Conservation (phyloP, 2,797 vertebrate genomes). For the Rhinichthys osculus region DNA sequence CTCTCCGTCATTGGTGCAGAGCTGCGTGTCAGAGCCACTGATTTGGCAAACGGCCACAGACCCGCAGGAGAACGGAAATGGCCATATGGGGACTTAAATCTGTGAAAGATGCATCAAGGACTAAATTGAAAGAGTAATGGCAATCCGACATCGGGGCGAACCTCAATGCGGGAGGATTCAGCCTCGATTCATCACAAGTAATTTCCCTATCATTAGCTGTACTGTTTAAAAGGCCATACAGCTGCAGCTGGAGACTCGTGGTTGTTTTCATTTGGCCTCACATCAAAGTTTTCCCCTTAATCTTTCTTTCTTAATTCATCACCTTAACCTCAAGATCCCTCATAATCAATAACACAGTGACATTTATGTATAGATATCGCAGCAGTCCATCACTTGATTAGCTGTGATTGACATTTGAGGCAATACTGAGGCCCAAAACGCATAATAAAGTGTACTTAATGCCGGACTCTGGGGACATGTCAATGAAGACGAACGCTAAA, state of each 20-base stretch:
- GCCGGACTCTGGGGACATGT: not conserved
- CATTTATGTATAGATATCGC: not conserved
- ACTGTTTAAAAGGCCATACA: slow-evolving; percentile 60
- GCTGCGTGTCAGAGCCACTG: slow-evolving; percentile 66
- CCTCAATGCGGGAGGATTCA: slow-evolving; percentile 75
- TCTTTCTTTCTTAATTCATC: slow-evolving; percentile 9
- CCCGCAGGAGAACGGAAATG: slow-evolving; percentile 70
- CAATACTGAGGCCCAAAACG: not conserved
- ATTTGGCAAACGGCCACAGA: slow-evolving; percentile 63
- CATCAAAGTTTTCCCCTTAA: slow-evolving; percentile 20
- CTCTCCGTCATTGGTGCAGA: slow-evolving; percentile 63
- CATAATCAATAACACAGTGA: slow-evolving; percentile 35
- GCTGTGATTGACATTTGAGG: not conserved
- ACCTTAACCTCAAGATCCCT: not conserved
- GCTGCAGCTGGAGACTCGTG: slow-evolving; percentile 31
- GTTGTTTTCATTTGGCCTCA: slow-evolving; percentile 16
- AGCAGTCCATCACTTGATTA: slow-evolving; percentile 16
- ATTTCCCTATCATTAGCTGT: slow-evolving; percentile 78
- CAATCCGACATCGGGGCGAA: slow-evolving; percentile 72
- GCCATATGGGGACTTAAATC: slow-evolving; percentile 74
- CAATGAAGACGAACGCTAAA: slow-evolving; percentile 17
- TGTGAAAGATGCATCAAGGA: slow-evolving; percentile 74
- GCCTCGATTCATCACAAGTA: slow-evolving; percentile 84
- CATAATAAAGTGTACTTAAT: not conserved
- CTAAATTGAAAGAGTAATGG: slow-evolving; percentile 88